Evolutionary conservation across 2,888 invertebrate species (phyloP).

Genomic region (Orthosia incerta): DNA sequence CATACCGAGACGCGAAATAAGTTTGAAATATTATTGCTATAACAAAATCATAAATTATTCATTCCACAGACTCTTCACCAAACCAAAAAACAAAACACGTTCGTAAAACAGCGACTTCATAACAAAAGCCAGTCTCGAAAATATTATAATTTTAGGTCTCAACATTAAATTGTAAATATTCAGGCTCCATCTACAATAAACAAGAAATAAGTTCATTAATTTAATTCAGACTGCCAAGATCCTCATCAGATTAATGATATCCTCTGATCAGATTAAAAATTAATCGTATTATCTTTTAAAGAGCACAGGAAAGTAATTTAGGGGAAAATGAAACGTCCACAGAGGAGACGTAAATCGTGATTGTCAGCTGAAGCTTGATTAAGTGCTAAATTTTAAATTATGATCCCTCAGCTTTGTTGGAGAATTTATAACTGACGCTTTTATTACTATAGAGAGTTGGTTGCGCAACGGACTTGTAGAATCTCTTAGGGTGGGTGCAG

Average conservation of each 20-base stretch:
- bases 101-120: constrained; percentile 66
- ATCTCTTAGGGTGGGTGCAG: constrained; percentile 39
- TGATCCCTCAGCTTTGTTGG: constrained; percentile 74
- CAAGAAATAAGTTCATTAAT: constrained; percentile 77
- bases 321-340: constrained; percentile 84
- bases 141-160: constrained; percentile 48
- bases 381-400: constrained; percentile 89
- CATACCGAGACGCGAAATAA: not conserved
- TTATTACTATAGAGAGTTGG: constrained; percentile 55
- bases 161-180: constrained; percentile 76
- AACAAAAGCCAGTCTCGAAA: constrained; percentile 66
- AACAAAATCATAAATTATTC: constrained; percentile 10
- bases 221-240: constrained; percentile 42
- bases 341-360: constrained; percentile 82
- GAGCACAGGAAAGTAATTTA: constrained; percentile 81
- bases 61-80: not conserved
- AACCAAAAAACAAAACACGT: constrained; percentile 64
- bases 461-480: constrained; percentile 35
- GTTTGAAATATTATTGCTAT: not conserved
- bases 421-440: constrained; percentile 60
- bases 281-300: constrained; percentile 81
- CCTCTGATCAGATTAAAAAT: constrained; percentile 83
- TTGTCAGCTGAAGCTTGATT: constrained; percentile 87
- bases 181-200: constrained; percentile 66
- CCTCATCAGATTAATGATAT: constrained; percentile 59